Base-by-base conservation (phyloP, 2,113 vertebrate genomes). In the Epinephelus cyanopodus region DNA sequence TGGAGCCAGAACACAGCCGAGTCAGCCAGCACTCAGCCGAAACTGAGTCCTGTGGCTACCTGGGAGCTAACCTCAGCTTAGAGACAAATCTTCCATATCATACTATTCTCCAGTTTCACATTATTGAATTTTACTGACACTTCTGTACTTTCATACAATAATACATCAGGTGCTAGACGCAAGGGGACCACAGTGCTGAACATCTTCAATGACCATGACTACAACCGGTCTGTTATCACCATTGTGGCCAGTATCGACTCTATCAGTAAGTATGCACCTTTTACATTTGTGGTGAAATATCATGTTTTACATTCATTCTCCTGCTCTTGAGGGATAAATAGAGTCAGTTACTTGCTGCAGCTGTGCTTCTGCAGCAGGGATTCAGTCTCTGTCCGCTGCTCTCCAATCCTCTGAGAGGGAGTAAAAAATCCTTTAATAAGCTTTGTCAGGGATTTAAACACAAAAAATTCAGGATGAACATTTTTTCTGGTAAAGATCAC, bases 191-290 rank as follows among this genome's bases (percentile, higher is more conserved):
- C 94, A 1, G 94, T 96, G 60, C 87, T 97, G 65, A 96, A 95
- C 88, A 94, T 94, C 92, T 97, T 96, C 91, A 96, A 93, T 77
- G 95, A 96, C 91, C 83, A 85, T 23, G 94, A 94, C 81, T 97
- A 93, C 79, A 96, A 96, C 83, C 95, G 95, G 79, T 96, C 93
- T 0, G 93, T 96, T 87, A 95, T 96, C 90, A 95, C 95, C 29
- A 94, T 96, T 69, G 94, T 93, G 77, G 87, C 85, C 76, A 81
- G 79, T 57, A 39, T 95, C 62, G 91, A 94, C 69, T 81, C 74
- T 1, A 92, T 96, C 82, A 33, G 92, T 96, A 70, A 93, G 94
- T 85, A 67, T 15, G 63, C 13, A 42, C 18, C 10, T 27, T 29
- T 17, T 14, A 6, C n/a, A 6, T 65, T 77, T 42, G 58, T 56